Conservation (phyloP, 2,113 vertebrate species). For the Polypterus senegalus region DNA sequence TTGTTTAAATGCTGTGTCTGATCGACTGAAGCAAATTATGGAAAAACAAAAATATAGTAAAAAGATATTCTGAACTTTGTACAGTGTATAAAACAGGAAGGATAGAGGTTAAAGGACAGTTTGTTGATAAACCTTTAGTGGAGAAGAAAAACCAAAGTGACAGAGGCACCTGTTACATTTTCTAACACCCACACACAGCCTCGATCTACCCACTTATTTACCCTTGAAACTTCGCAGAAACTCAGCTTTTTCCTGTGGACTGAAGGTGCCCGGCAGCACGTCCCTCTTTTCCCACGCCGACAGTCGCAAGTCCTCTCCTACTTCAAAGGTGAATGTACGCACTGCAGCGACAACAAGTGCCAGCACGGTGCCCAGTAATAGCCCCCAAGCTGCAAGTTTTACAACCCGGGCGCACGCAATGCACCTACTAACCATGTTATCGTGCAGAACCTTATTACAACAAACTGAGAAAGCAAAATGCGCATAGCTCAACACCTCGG, state of each 20-base stretch:
- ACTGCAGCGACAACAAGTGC: constrained; percentile 19
- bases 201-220: constrained; percentile 19
- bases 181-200: too few relatives aligned
- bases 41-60: too few relatives aligned
- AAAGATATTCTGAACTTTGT: too few relatives aligned
- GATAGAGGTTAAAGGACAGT: too few relatives aligned
- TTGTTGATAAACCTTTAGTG: too few relatives aligned
- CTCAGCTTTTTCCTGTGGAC: constrained; percentile 22
- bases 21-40: too few relatives aligned
- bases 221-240: constrained; percentile 44
- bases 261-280: constrained; percentile 25
- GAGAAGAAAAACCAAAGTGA: too few relatives aligned
- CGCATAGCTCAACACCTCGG: background rate
- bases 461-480: background rate
- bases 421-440: background rate
- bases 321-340: constrained; percentile 9
- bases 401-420: fast-evolving
- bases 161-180: too few relatives aligned
- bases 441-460: fast-evolving
- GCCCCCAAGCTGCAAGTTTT: background rate
- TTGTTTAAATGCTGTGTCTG: too few relatives aligned
- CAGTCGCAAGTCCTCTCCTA: background rate
- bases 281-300: constrained; percentile 1
- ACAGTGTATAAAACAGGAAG: too few relatives aligned
- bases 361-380: background rate